Evolutionary conservation across 2,113 vertebrate genomes (phyloP).

Genomic region (Gymnocephalus cernua): DNA sequence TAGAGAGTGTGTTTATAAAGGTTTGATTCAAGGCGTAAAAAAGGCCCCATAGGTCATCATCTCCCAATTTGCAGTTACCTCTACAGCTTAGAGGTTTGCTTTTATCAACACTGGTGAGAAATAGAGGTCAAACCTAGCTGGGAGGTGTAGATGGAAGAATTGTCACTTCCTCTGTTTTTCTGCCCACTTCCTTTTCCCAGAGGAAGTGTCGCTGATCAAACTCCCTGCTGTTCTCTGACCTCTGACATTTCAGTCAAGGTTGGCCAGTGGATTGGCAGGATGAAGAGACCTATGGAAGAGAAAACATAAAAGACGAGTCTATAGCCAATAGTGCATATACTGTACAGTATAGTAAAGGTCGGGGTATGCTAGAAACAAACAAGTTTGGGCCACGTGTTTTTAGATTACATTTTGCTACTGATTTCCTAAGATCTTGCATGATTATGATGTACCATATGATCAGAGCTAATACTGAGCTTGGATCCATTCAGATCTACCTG

Average conservation of each 20-base stretch:
- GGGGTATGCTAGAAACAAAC: background rate
- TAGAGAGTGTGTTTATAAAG: slow-evolving; percentile 29
- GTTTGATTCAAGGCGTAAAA: background rate
- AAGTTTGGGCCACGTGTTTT: background rate
- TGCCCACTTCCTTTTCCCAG: slow-evolving; percentile 58
- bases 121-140: slow-evolving; percentile 35
- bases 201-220: slow-evolving; percentile 60
- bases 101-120: slow-evolving; percentile 44
- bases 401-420: background rate
- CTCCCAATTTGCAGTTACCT: slow-evolving; percentile 15
- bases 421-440: background rate
- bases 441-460: background rate
- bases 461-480: background rate
- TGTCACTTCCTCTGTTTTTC: slow-evolving; percentile 63
- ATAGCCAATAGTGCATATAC: background rate
- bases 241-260: slow-evolving; percentile 54
- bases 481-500: background rate
- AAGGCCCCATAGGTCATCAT: slow-evolving; percentile 16
- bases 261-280: slow-evolving; percentile 40
- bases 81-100: slow-evolving; percentile 26
- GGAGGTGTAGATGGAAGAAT: slow-evolving; percentile 38
- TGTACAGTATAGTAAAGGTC: background rate
- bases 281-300: slow-evolving; percentile 21
- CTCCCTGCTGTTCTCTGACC: slow-evolving; percentile 68
- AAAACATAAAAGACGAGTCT: slow-evolving; percentile 13